These are phyloP conservation scores for Mionectes macconnelli DNA, from an alignment of 2,113 vertebrate species.

Conservation along the genomic window DNA sequence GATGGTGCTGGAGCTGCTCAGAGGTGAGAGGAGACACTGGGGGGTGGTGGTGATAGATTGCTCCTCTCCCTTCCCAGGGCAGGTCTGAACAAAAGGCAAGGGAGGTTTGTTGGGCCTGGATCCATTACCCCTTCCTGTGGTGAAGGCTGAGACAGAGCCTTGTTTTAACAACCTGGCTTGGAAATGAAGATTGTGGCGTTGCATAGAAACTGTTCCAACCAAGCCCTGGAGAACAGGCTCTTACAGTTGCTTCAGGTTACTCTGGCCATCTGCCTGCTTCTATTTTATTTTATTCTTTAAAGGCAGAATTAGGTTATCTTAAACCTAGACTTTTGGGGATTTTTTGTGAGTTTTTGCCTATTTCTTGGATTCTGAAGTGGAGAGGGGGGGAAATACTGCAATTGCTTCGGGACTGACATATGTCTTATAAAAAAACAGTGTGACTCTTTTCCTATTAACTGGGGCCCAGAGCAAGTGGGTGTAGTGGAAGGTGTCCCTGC, in stretches of 20 bases:
- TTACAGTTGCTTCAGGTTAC: not conserved
- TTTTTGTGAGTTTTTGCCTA: not conserved
- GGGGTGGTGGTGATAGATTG: not conserved
- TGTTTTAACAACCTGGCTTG: not conserved
- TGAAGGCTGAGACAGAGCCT: not conserved
- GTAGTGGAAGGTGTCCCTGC: not conserved
- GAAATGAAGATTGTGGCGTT: not conserved
- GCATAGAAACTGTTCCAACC: not conserved
- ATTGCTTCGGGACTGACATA: not conserved
- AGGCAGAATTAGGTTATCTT: not conserved
- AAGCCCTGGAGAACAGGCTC: not conserved
- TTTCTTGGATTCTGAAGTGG: not conserved
- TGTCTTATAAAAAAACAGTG: not conserved
- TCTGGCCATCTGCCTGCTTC: not conserved
- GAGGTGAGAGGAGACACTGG: accelerated
- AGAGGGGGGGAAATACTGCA: not conserved
- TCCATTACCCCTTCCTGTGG: not conserved
- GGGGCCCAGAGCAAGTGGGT: not conserved
- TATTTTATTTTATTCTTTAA: not conserved
- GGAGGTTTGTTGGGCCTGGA: not conserved
- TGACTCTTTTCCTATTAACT: not conserved
- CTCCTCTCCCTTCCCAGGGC: not conserved
- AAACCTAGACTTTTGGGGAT: not conserved
- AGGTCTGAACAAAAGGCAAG: not conserved
- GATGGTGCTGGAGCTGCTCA: not conserved